These are phyloP conservation scores for Sander lucioperca DNA, from an alignment of 2,113 vertebrate genomes.

Conservation along the genomic window DNA sequence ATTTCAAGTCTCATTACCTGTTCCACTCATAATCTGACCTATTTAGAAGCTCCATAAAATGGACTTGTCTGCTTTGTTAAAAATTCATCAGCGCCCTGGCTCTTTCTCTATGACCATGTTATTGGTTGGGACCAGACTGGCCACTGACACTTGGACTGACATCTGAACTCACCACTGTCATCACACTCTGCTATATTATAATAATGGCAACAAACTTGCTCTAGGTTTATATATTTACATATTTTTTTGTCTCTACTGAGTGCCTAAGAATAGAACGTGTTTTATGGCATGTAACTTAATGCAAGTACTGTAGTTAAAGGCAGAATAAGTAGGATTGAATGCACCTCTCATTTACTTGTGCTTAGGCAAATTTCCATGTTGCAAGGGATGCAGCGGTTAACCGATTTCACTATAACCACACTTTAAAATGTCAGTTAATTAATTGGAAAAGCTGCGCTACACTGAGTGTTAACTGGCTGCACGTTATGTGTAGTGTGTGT, in stretches of 20 bases:
- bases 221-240: too few relatives aligned
- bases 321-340: too few relatives aligned
- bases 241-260: not conserved
- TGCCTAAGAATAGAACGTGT: not conserved
- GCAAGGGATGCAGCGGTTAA: too few relatives aligned
- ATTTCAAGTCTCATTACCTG: constrained; percentile 22
- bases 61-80: not conserved
- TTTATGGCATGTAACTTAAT: too few relatives aligned
- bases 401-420: too few relatives aligned
- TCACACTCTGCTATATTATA: not conserved
- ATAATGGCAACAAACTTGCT: not conserved
- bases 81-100: not conserved
- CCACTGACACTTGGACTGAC: not conserved
- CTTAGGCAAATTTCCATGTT: not conserved
- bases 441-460: too few relatives aligned
- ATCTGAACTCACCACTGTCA: not conserved
- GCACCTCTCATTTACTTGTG: not conserved
- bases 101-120: not conserved
- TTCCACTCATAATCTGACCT: not conserved
- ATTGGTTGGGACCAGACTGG: not conserved
- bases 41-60: constrained; percentile 9
- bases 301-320: too few relatives aligned
- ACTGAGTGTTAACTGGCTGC: too few relatives aligned
- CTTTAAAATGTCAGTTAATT: too few relatives aligned
- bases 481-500: too few relatives aligned